Base-by-base conservation (phyloP, 2,113 vertebrate genomes). In the Pelobates fuscus region DNA sequence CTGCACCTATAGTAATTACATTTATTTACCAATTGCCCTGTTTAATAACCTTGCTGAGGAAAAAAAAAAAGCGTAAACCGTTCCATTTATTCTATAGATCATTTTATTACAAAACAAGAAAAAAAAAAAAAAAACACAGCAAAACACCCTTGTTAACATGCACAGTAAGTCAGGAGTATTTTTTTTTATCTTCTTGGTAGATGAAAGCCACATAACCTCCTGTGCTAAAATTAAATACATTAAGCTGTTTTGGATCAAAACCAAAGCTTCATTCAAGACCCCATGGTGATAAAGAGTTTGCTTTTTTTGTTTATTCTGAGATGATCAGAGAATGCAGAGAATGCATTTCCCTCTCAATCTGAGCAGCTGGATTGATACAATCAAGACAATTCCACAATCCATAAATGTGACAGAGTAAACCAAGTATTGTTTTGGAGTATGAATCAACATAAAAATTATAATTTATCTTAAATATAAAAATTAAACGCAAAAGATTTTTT, bases 241-340 rank as follows among this genome's bases (percentile, higher is more conserved):
- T 70, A 70, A 58, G 52, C 52, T 70, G 67, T 3, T 29, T 43
- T 70, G 67, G 52, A 70, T 58, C 30, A 59, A 7, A 57, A 69
- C 67, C 67, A 69, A 69, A 69, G 20, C 49, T 58, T 57, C 24
- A 32, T 49, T 32, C 49, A 69, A 69, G 67, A 59, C 29, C 54
- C 30, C 67, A 70, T 70, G 67, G 67, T 70, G 54, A 70, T 37
- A 29, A 70, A 70, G 29, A 69, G 54, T 20, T 58, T 58, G 52
- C 30, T 25, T 59, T 57, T 37, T 67, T 23, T 70, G 54, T 70
- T 69, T 69, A 58, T 49, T n/a, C 67, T 59, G 37, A 20, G 67
- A 70, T 41, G 67, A 70, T 58, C 67, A 58, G 67, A 70, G 67
- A 70, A 70, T 25, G 32, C 10, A 37, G 10, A n/a, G n/a, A n/a